Evolutionary conservation across 2,888 invertebrate species (phyloP), one percentile per base, ranked within the genome.

Genomic region (Petrolisthes manimaculis): DNA sequence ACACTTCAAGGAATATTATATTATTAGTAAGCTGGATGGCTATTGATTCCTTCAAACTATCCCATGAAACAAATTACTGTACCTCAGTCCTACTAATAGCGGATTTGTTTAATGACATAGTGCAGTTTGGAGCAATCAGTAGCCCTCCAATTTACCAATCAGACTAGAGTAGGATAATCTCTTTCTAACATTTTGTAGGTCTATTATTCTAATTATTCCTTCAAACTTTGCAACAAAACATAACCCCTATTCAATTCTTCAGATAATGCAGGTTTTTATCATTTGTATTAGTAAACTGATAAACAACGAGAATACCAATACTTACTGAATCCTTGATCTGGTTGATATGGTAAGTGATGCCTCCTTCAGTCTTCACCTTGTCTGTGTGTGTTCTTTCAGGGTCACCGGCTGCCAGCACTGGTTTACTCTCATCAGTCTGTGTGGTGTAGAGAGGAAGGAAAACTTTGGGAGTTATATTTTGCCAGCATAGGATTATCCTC

Each of bases 381-480:
- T 94, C 93, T 93, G 96, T 96, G 88, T 96, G 95, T 0, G 93
- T 92, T 85, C 95, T 94, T 92, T 98, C 98, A 78, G 96, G 96
- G 93, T 98, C 98, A 0, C 98, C 98, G 24, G 97, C 95, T 0
- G 97, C 95, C 82, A 97, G 92, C 0, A 98, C 96, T 6, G 96
- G 95, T 56, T 95, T 93, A 0, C 92, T 92, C 0, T 95, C 94
- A 92, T 96, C 94, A 67, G 94, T 93, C 90, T 90, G 80, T 14
- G 77, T 37, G 37, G 37, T 37, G 37, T 37, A 37, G 78, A 8
- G 67, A 37, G 67, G 24, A 37, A 21, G 4, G 18, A 55, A 56
- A 21, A 21, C 55, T 12, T 55, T 4, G 1, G 18, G 12, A 54
- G 6, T 0, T 21, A 1, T n/a, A 24, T 24, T 77, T 75, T 55